These are phyloP conservation scores for Clarias macrocephalus DNA, from an alignment of 2,113 vertebrate species.

Conservation along the genomic window DNA sequence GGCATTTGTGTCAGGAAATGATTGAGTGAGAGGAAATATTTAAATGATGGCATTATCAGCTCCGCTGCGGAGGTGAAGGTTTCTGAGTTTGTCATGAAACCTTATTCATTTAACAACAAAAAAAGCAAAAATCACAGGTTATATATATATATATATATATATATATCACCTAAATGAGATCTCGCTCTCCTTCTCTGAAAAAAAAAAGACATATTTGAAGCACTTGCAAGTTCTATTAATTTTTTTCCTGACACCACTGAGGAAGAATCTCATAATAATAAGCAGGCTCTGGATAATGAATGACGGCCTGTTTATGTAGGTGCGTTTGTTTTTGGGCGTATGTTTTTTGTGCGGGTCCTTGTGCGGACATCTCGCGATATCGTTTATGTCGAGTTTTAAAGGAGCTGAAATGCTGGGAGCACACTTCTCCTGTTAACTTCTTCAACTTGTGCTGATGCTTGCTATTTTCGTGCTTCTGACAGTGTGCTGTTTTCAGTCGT, in stretches of 20 bases:
- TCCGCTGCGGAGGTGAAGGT: conserved; percentile 36
- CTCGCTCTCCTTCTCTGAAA: background rate
- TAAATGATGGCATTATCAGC: conserved; percentile 65
- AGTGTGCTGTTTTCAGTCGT: conserved; percentile 59
- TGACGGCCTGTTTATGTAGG: conserved; percentile 48
- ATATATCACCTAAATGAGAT: conserved; percentile 51
- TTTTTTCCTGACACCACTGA: conserved; percentile 41
- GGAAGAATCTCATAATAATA: conserved; percentile 61
- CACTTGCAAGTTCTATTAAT: conserved; percentile 57
- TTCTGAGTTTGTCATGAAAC: conserved; percentile 14
- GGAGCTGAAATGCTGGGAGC: conserved; percentile 59
- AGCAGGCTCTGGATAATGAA: conserved; percentile 50
- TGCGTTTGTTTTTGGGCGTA: background rate
- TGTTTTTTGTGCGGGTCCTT: conserved; percentile 27
- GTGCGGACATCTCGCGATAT: conserved; percentile 61
- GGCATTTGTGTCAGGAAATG: conserved; percentile 30
- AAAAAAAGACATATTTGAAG: conserved; percentile 60
- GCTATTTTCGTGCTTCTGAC: conserved; percentile 62
- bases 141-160: conserved; percentile 52
- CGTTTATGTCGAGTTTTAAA: conserved; percentile 64
- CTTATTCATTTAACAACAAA: conserved; percentile 55
- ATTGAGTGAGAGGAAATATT: conserved; percentile 47
- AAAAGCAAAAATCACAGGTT: conserved; percentile 20
- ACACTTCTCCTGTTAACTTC: conserved; percentile 56
- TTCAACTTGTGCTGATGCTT: conserved; percentile 64